A percentile compares a stretch with the other conserved stretches of the same genome.
phyloP scores from a whole-genome alignment of 1,140 invertebrate genomes.

The Caenorhabditis remanei region DNA sequence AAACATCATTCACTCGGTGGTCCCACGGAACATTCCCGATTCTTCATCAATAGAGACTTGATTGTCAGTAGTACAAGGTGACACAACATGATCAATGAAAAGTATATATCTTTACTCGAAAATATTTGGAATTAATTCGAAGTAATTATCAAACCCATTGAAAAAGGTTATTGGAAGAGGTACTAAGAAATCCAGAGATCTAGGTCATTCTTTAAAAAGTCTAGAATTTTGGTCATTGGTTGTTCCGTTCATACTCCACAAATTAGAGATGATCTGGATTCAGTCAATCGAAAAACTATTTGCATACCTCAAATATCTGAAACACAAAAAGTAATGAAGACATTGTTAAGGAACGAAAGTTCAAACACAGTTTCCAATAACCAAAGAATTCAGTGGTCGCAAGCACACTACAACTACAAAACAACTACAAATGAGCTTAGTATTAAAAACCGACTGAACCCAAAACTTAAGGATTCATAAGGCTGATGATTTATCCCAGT shows the following conservation, averaged over 20 bases:
- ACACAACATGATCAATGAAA: background rate
- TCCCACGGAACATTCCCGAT: background rate
- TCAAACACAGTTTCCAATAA: no score
- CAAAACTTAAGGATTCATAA: no score
- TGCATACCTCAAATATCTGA: background rate
- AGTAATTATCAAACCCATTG: background rate
- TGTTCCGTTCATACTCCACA: background rate
- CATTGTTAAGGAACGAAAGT: background rate
- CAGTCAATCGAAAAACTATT: constrained; percentile 11
- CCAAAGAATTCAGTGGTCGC: no score
- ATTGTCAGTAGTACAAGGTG: background rate
- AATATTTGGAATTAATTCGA: no score
- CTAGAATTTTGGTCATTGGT: background rate
- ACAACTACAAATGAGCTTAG: no score
- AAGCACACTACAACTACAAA: no score
- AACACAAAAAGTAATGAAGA: background rate
- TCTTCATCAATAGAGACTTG: background rate
- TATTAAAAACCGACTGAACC: no score
- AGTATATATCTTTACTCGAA: background rate
- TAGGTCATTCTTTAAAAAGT: no score
- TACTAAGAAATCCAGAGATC: no score
- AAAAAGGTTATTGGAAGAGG: no score
- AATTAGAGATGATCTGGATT: background rate
- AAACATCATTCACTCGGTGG: background rate
- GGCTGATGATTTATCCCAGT: no score